Evolutionary conservation across 2,113 vertebrate species (phyloP).

Genomic region (Channa maculata): DNA sequence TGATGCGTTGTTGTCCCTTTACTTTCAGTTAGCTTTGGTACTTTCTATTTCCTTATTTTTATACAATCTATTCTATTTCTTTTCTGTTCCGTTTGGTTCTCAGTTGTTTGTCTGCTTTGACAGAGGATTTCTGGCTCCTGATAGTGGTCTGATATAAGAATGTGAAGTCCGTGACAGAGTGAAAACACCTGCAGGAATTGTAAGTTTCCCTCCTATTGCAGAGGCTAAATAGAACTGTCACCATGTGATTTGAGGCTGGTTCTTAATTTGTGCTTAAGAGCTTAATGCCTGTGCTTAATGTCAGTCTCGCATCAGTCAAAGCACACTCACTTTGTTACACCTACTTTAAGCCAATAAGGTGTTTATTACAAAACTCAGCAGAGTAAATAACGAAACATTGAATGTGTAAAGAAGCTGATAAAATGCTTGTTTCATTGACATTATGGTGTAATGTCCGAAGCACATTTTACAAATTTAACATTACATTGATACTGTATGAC

Average conservation of each 20-base stretch:
- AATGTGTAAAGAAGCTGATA: background rate
- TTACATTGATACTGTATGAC: too few relatives aligned
- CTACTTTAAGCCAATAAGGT: slow-evolving; percentile 9
- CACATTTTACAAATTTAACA: too few relatives aligned
- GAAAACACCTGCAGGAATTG: slow-evolving; percentile 23
- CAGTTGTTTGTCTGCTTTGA: slow-evolving; percentile 18
- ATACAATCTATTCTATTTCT: background rate
- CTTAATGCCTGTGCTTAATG: slow-evolving; percentile 43
- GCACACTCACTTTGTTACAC: slow-evolving; percentile 5
- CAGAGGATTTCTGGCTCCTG: slow-evolving; percentile 5
- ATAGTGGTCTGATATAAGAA: slow-evolving; percentile 1
- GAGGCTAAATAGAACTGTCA: slow-evolving; percentile 41
- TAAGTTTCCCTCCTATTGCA: slow-evolving; percentile 12
- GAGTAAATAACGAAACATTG: slow-evolving; percentile 1
- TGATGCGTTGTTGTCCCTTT: background rate
- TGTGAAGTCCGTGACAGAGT: background rate
- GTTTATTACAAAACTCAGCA: slow-evolving; percentile 2
- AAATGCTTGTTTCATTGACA: too few relatives aligned
- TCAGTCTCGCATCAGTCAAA: slow-evolving; percentile 27
- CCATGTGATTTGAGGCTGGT: slow-evolving; percentile 31
- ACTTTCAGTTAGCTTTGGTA: background rate
- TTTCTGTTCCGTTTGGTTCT: background rate
- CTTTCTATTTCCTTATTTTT: background rate
- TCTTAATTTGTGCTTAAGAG: slow-evolving; percentile 45
- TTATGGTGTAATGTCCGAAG: too few relatives aligned